Base-by-base conservation (phyloP, 2,797 vertebrate species). In the Tympanoctomys barrerae region DNA sequence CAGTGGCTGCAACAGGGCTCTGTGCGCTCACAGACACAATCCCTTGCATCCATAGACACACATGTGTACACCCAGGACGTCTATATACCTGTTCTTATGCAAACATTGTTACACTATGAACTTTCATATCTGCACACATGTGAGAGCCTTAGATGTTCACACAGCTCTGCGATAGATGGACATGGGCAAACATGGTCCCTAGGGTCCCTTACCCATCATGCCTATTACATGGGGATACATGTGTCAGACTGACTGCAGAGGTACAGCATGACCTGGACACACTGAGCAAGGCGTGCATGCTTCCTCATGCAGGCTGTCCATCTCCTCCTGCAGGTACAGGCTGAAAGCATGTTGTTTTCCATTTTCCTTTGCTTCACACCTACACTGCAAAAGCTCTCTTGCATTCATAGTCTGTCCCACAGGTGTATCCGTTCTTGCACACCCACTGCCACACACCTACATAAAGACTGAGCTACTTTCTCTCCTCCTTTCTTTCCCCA, bases 391-490 rank as follows among this genome's bases (percentile, higher is more conserved):
- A 83, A 59, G 75, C 61, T 94, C 81, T 87, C 82, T 71, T 64
- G n/a, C 57, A 39, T 19, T 64, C 94, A 57, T 24, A 59, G 68
- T 52, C 62, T 94, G 57, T 59, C 88, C 80, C 62, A 66, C 82
- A 82, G 87, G 66, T 89, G 88, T 3, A 85, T 19, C 68, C 70
- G 64, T 87, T 52, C 95, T 89, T 88, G 93, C 81, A 91, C 89
- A 80, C 86, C 89, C 95, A 89, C 96, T 18, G 36, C 16, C 93
- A 93, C 79, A 96, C 95, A 59, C 97, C 97, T 57, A 96, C 96
- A 0, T 59, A 46, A 82, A 95, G 85, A 83, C 31, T 1, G 12
- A 96, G 78, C 79, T 82, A 78, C 93, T 97, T 96, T 97, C 94
- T 88, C 82, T 93, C 93, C 86, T 81, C 19, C 57, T 85, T 78